Conservation (phyloP, 2,113 vertebrate species). For the Malurus cyaneus region DNA sequence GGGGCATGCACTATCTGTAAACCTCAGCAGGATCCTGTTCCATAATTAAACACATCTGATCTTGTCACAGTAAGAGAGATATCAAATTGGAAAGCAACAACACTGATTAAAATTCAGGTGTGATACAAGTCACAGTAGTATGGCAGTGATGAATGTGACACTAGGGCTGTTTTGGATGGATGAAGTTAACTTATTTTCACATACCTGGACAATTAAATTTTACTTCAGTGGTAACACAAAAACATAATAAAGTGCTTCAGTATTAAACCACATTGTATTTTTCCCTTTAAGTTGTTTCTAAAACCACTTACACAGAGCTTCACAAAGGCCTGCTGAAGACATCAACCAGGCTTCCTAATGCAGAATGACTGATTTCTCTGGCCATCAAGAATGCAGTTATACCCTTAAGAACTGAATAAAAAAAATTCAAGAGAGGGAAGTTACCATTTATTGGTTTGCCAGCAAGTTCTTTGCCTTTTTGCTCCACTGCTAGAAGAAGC, state of each 20-base stretch:
- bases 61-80: neutral
- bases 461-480: neutral
- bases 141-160: neutral
- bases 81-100: neutral
- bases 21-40: neutral
- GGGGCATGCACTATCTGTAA: neutral
- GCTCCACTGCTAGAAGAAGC: neutral
- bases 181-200: neutral
- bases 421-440: neutral
- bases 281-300: neutral
- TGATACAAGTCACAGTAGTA: neutral
- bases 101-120: neutral
- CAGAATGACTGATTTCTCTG: conserved; percentile 4
- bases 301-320: neutral
- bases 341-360: neutral
- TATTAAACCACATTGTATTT: neutral
- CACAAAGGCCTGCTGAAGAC: neutral
- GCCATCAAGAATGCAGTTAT: neutral
- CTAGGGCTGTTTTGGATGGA: neutral
- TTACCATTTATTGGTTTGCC: neutral
- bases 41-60: neutral
- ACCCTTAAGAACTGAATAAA: conserved; percentile 4
- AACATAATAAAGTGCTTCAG: neutral
- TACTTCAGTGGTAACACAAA: neutral
- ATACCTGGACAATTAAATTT: neutral